A percentile compares a stretch with the other conserved stretches of the same genome.
These are phyloP conservation scores for Himalopsyche anomala DNA, from an alignment of 2,888 invertebrate genomes.

Conservation along the genomic window DNA sequence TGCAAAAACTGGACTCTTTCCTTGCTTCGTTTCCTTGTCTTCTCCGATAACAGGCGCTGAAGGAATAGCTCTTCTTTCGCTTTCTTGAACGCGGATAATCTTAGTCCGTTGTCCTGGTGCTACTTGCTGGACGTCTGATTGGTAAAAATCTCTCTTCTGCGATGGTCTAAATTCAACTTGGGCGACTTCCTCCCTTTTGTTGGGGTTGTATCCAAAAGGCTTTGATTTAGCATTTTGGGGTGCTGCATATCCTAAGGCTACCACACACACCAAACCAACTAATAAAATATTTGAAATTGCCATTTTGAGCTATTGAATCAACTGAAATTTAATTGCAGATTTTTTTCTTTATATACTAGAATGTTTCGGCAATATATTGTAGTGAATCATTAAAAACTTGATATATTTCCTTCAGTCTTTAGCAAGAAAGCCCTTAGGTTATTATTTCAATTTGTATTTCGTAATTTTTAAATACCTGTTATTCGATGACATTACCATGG, in stretches of 20 bases:
- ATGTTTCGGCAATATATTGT: too few species aligned
- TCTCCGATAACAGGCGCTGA: slow-evolving; percentile 19
- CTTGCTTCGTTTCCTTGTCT: not conserved
- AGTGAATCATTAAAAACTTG: too few species aligned
- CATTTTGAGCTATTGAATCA: slow-evolving; percentile 7
- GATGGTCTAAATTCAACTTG: not conserved
- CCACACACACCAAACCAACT: slow-evolving; percentile 45
- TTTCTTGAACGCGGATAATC: not conserved
- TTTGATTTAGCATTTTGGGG: slow-evolving; percentile 44
- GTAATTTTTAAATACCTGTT: too few species aligned
- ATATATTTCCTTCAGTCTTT: too few species aligned
- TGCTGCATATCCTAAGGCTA: slow-evolving; percentile 44
- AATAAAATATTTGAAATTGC: slow-evolving; percentile 15
- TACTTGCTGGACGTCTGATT: slow-evolving; percentile 26
- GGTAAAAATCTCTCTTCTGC: slow-evolving; percentile 12
- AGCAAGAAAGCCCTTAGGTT: too few species aligned
- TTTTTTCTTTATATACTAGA: slow-evolving; percentile 3
- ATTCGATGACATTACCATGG: too few species aligned
- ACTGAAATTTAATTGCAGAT: not conserved
- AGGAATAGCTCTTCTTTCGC: not conserved
- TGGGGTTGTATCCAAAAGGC: not conserved
- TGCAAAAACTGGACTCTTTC: not conserved
- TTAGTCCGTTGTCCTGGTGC: not conserved
- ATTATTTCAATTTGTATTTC: too few species aligned
- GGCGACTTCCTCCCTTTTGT: not conserved